A percentile compares a stretch with the other conserved stretches of the same genome.
phyloP scores from a whole-genome alignment of 1,140 invertebrate genomes.

The Diabrotica virgifera region DNA sequence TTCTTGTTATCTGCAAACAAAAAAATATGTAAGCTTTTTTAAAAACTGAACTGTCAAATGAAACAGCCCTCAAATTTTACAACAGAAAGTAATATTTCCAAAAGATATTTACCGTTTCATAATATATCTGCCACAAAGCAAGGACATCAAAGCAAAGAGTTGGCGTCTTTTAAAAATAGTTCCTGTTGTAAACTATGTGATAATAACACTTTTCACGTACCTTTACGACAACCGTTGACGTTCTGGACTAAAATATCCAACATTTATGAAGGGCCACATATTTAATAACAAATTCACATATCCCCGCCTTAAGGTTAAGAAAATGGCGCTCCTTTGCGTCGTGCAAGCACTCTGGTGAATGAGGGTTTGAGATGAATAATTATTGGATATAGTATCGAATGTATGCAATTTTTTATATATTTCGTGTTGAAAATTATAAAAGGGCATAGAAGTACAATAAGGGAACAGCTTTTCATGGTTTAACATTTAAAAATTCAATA shows the following conservation, averaged over 20 bases:
- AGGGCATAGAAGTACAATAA: neutral
- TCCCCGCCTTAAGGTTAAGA: conserved; percentile 55
- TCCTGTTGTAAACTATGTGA: neutral
- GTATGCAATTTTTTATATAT: neutral
- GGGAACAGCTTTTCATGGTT: neutral
- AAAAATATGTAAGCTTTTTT: neutral
- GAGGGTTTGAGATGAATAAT: neutral
- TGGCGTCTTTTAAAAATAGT: neutral
- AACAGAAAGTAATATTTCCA: neutral
- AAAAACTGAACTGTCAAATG: neutral
- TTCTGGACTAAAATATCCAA: conserved; percentile 1
- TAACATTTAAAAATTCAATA: neutral
- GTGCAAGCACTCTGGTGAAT: neutral
- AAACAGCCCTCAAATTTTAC: conserved; percentile 16
- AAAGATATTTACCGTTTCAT: neutral
- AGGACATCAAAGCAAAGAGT: neutral
- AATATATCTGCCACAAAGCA: conserved; percentile 10
- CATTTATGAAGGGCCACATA: conserved; percentile 19
- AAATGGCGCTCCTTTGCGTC: conserved; percentile 52
- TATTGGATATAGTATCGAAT: neutral
- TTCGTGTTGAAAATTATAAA: conserved; percentile 1
- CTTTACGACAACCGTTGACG: conserved; percentile 13
- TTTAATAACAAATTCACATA: conserved; percentile 37
- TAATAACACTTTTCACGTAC: conserved; percentile 14
- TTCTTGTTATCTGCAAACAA: conserved; percentile 17